These are phyloP conservation scores for Dendrolimus punctatus DNA, from an alignment of 1,140 invertebrate genomes.

Conservation along the genomic window DNA sequence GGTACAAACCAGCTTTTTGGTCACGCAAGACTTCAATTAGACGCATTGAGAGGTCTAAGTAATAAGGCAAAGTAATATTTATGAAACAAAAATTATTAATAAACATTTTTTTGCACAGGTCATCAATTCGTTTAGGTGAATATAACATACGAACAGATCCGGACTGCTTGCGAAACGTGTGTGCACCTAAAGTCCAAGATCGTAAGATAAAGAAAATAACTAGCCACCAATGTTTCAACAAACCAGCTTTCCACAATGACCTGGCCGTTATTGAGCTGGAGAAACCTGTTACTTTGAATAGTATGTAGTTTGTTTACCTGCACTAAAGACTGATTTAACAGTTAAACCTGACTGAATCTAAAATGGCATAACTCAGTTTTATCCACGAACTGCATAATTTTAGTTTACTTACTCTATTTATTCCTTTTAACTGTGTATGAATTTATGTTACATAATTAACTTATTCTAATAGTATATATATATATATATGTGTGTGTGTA, in stretches of 20 bases:
- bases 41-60: background rate
- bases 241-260: slow-evolving; percentile 76
- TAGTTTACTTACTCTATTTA: too few species aligned
- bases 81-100: slow-evolving; percentile 9
- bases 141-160: slow-evolving; percentile 66
- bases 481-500: too few species aligned
- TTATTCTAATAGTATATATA: too few species aligned
- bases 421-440: too few species aligned
- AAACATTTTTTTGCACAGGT: slow-evolving; percentile 39
- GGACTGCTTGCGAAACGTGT: slow-evolving; percentile 73
- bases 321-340: background rate
- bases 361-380: background rate
- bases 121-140: slow-evolving; percentile 75
- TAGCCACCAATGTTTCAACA: slow-evolving; percentile 73
- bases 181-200: slow-evolving; percentile 73
- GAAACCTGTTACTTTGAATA: slow-evolving; percentile 62
- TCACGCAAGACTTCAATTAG: background rate
- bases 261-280: slow-evolving; percentile 77
- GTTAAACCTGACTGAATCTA: background rate
- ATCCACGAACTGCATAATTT: too few species aligned
- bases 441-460: too few species aligned
- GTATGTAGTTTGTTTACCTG: slow-evolving; percentile 33
- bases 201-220: slow-evolving; percentile 60
- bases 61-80: background rate
- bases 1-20: background rate